A percentile compares a stretch with the other conserved stretches of the same genome.
These are phyloP conservation scores for Sciurus niger DNA, from an alignment of 2,113 vertebrate genomes.

Conservation along the genomic window DNA sequence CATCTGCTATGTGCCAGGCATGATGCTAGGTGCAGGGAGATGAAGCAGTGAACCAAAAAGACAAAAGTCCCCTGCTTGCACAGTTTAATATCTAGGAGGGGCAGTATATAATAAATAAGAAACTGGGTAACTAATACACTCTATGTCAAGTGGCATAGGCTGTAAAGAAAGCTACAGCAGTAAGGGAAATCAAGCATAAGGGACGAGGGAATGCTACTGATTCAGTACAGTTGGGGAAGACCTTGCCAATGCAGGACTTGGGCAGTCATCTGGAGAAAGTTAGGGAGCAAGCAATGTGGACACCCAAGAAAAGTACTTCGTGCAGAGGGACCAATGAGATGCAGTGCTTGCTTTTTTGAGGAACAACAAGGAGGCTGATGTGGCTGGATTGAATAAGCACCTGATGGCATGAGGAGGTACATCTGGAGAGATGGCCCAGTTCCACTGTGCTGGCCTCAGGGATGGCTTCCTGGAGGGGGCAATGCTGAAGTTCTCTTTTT, in stretches of 20 bases:
- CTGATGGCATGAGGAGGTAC: no score
- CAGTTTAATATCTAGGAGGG: slow-evolving; percentile 1
- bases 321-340: background rate
- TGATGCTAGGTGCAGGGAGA: background rate
- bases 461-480: slow-evolving; percentile 5
- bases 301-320: background rate
- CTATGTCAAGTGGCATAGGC: background rate
- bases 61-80: slow-evolving; percentile 29
- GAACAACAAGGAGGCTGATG: background rate
- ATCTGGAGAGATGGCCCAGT: background rate
- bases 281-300: background rate
- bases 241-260: background rate
- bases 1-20: background rate
- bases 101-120: slow-evolving; percentile 40
- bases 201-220: background rate
- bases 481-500: background rate
- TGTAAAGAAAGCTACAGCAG: background rate
- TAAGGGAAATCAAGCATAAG: background rate
- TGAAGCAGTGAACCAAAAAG: background rate
- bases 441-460: background rate
- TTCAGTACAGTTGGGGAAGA: background rate
- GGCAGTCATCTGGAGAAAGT: background rate
- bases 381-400: background rate
- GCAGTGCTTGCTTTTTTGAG: background rate
- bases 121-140: background rate